Evolutionary conservation across 2,888 invertebrate genomes (phyloP), one percentile per base, ranked within the genome.

Genomic region (Clitarchus hookeri): DNA sequence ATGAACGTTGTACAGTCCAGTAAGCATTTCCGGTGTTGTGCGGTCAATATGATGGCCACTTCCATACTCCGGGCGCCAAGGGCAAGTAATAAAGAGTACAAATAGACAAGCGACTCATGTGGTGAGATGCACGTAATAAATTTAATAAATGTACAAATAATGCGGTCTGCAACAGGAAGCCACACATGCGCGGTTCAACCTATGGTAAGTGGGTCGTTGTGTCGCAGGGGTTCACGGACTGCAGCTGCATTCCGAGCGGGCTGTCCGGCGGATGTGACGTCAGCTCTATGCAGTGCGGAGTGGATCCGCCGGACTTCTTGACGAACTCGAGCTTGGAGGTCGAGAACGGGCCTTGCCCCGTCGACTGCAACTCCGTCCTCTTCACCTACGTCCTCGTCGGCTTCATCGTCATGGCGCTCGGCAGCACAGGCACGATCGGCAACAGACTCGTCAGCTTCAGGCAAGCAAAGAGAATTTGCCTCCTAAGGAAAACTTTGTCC

Each of bases 391-490:
- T 92, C 0, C 87, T 92, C 0, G 90, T 94, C 9, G 92, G 92
- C 8, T 92, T 92, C 89, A 87, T 94, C 12, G 93, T 94, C 86
- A 94, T 94, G 88, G 92, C 94, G 88, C 90, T 95, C 27, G 93
- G 93, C 6, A 93, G 94, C 23, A 94, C 94, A 23, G 95, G 95
- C 0, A 93, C 93, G 88, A 94, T 95, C 87, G 95, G 95, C 85
- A 95, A 94, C 88, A 92, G 95, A 54, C 91, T 95, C 85, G 93
- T 95, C 6, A 94, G 94, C 89, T 94, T 94, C 90, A 91, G 93
- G 93, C 92, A 87, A 88, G 85, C 36, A n/a, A 36, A 36, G 36
- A 36, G 36, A 36, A 36, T 4, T 36, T 36, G 4, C 36, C 4
- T 36, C 36, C 2, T 36, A 36, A 36, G 36, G 2, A 36, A 36